phyloP scores from a whole-genome alignment of 1,140 invertebrate genomes.

The Lepidostoma basale region DNA sequence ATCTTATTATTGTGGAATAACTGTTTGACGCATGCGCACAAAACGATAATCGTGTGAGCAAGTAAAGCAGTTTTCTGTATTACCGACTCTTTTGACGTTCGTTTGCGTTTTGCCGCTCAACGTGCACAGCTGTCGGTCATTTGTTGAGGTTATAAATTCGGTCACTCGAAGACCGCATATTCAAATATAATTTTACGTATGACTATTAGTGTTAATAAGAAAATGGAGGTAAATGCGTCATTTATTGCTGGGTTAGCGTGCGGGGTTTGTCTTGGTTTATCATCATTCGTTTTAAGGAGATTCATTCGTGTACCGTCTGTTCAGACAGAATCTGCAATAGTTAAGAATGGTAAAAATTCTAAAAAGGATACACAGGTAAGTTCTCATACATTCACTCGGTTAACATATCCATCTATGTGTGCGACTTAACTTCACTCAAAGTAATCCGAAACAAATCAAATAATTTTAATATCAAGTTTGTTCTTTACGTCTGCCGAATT shows the following conservation, averaged over 20 bases:
- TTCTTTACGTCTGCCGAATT: too few species aligned
- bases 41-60: not conserved
- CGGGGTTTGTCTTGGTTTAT: conserved; percentile 54
- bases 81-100: conserved; percentile 15
- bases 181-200: not conserved
- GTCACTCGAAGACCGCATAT: too few species aligned
- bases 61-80: conserved; percentile 5
- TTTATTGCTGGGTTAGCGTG: conserved; percentile 53
- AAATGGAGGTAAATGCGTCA: conserved; percentile 52
- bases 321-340: not conserved
- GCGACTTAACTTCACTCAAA: too few species aligned
- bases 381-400: not conserved
- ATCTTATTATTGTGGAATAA: too few species aligned
- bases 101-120: not conserved
- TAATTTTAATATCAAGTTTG: too few species aligned
- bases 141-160: not conserved
- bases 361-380: conserved; percentile 16
- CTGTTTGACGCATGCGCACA: not conserved
- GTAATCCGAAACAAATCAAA: too few species aligned
- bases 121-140: not conserved
- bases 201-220: conserved; percentile 36
- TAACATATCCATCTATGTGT: too few species aligned
- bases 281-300: conserved; percentile 50
- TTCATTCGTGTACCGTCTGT: conserved; percentile 45
- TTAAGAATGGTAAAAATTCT: not conserved